These are phyloP conservation scores for Cryptomyrus ogoouensis DNA, from an alignment of 2,113 vertebrate genomes.

Conservation along the genomic window DNA sequence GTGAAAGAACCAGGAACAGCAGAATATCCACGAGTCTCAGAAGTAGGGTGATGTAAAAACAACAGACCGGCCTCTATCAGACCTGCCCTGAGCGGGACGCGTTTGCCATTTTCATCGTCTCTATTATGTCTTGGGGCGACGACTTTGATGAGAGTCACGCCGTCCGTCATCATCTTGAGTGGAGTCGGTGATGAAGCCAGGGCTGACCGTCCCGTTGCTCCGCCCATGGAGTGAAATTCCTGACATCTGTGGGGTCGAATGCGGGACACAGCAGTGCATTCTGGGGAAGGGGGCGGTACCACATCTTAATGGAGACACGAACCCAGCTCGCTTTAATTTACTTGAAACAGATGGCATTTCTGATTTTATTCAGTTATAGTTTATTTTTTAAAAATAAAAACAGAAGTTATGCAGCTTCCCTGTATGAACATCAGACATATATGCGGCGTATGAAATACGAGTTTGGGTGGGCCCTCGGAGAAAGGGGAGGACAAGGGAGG, in stretches of 20 bases:
- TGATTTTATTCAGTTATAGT: background rate
- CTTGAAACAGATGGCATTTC: background rate
- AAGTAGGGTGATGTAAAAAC: conserved; percentile 12
- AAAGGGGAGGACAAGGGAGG: background rate
- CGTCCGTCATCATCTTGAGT: background rate
- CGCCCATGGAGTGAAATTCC: background rate
- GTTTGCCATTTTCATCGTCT: background rate
- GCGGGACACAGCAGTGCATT: background rate
- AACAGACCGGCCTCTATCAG: conserved; percentile 30
- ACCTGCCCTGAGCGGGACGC: background rate
- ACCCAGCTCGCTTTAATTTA: background rate
- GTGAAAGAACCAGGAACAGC: conserved; percentile 24
- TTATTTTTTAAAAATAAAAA: background rate
- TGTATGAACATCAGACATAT: background rate
- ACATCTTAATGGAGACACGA: background rate
- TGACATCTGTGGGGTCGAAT: conserved; percentile 1
- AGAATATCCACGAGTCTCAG: conserved; percentile 5
- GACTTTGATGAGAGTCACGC: background rate
- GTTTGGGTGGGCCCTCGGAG: background rate
- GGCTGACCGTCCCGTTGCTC: background rate
- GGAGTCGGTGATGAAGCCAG: background rate
- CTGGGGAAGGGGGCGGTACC: background rate
- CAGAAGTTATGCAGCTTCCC: background rate
- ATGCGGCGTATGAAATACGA: background rate
- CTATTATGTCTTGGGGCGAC: background rate